phyloP scores from a whole-genome alignment of 2,797 vertebrate species.

The Agapornis canus region DNA sequence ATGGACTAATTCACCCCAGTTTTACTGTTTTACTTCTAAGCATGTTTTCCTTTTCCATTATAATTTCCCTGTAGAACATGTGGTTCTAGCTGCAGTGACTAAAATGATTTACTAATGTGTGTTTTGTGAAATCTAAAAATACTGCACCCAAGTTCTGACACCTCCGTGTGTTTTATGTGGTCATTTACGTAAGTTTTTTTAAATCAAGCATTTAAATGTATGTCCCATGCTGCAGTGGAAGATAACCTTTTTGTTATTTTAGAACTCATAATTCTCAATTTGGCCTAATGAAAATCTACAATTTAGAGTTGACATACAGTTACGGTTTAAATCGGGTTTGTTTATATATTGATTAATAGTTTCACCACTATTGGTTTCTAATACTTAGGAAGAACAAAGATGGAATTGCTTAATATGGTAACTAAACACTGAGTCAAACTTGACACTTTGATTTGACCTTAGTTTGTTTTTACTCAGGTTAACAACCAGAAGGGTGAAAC shows the following conservation, averaged over 20 bases:
- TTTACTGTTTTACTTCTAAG: constrained; percentile 70
- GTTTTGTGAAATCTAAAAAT: constrained; percentile 55
- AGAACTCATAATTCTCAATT: not conserved
- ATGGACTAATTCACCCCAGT: constrained; percentile 68
- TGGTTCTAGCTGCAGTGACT: constrained; percentile 49
- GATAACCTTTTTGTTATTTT: not conserved
- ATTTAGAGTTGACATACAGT: not conserved
- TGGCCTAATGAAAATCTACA: not conserved
- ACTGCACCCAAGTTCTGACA: constrained; percentile 33
- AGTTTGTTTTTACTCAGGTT: constrained; percentile 1
- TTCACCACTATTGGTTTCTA: not conserved
- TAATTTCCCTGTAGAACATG: constrained; percentile 9
- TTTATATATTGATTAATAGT: not conserved
- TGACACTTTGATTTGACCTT: not conserved
- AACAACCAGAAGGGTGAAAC: not conserved
- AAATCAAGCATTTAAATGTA: not conserved
- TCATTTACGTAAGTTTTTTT: not conserved
- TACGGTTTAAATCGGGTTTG: not conserved
- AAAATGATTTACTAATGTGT: constrained; percentile 43
- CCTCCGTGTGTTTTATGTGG: not conserved
- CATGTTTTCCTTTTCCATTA: constrained; percentile 66
- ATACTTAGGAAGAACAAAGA: not conserved
- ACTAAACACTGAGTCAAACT: not conserved
- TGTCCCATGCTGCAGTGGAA: not conserved
- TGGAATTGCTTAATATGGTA: not conserved